These are phyloP conservation scores for Hydractinia echinata DNA, from an alignment of 30 jellyfish, hydroid and myxozoan genomes.

Conservation along the genomic window DNA sequence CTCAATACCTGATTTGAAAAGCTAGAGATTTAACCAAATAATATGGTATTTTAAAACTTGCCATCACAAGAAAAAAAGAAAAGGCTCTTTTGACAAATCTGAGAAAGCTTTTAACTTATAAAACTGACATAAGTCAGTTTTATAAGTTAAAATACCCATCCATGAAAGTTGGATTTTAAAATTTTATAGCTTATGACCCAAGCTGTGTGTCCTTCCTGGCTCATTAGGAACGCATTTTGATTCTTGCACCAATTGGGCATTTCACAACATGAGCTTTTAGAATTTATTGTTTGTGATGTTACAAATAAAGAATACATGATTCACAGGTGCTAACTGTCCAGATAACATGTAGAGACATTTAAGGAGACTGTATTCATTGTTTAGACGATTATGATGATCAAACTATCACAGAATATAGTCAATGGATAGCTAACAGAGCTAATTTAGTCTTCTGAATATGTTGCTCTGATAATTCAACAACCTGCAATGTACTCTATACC, in stretches of 20 bases:
- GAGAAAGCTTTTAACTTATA: too few relatives aligned
- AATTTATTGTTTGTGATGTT: slow-evolving; percentile 35
- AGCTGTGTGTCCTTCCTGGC: slow-evolving; percentile 63
- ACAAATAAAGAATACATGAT: slow-evolving; percentile 56
- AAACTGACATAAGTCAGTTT: too few relatives aligned
- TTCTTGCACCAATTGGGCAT: slow-evolving; percentile 30
- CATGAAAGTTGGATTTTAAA: slow-evolving; percentile 46
- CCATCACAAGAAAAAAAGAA: slow-evolving; percentile 8
- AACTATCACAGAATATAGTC: slow-evolving; percentile 23
- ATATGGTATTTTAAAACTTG: background rate
- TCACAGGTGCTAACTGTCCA: slow-evolving; percentile 69
- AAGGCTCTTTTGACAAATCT: slow-evolving; percentile 40
- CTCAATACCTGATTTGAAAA: slow-evolving; percentile 21
- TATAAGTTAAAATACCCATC: slow-evolving; percentile 37
- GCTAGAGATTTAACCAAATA: slow-evolving; percentile 1
- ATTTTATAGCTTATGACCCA: slow-evolving; percentile 64
- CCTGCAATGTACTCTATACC: slow-evolving; percentile 51
- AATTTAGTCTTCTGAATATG: slow-evolving; percentile 42
- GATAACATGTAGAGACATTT: background rate
- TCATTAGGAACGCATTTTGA: slow-evolving; percentile 71
- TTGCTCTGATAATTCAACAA: slow-evolving; percentile 30
- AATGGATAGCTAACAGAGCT: slow-evolving; percentile 64
- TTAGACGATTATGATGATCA: too few relatives aligned
- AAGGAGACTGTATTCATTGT: background rate
- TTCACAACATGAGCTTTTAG: slow-evolving; percentile 23